Evolutionary conservation across 2,888 invertebrate genomes (phyloP).

Genomic region (Morpho helenor): DNA sequence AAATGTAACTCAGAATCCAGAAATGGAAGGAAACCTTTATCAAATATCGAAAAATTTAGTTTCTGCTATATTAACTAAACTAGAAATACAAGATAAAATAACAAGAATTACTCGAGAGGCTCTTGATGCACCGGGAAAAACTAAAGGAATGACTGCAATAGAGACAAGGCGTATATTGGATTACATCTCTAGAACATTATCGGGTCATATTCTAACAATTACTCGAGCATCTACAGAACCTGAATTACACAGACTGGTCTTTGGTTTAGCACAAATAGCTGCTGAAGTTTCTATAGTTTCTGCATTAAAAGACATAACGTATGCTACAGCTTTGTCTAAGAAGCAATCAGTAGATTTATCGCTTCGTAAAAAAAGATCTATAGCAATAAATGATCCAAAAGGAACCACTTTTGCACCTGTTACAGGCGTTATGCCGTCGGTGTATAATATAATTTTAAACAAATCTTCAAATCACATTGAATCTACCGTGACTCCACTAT

Average conservation of each 20-base stretch:
- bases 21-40: slow-evolving; percentile 65
- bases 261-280: slow-evolving; percentile 70
- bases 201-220: slow-evolving; percentile 62
- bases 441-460: slow-evolving; percentile 55
- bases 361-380: slow-evolving; percentile 56
- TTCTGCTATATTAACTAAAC: slow-evolving; percentile 61
- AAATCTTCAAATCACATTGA: slow-evolving; percentile 34
- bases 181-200: slow-evolving; percentile 67
- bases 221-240: slow-evolving; percentile 69
- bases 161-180: slow-evolving; percentile 69
- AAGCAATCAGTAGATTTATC: slow-evolving; percentile 68
- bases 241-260: slow-evolving; percentile 66
- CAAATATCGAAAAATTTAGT: slow-evolving; percentile 68
- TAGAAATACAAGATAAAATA: slow-evolving; percentile 71
- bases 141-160: slow-evolving; percentile 68
- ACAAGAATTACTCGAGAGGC: slow-evolving; percentile 69
- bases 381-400: slow-evolving; percentile 27
- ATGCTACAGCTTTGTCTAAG: slow-evolving; percentile 61
- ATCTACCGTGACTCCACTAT: slow-evolving; percentile 18
- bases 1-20: slow-evolving; percentile 64
- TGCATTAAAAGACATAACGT: slow-evolving; percentile 68
- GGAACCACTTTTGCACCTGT: slow-evolving; percentile 30
- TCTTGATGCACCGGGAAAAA: slow-evolving; percentile 64
- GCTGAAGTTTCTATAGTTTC: slow-evolving; percentile 70
- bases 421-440: slow-evolving; percentile 28